These are phyloP conservation scores for Cremastinae sp. DNA, from an alignment of 2,888 invertebrate species.

Conservation along the genomic window DNA sequence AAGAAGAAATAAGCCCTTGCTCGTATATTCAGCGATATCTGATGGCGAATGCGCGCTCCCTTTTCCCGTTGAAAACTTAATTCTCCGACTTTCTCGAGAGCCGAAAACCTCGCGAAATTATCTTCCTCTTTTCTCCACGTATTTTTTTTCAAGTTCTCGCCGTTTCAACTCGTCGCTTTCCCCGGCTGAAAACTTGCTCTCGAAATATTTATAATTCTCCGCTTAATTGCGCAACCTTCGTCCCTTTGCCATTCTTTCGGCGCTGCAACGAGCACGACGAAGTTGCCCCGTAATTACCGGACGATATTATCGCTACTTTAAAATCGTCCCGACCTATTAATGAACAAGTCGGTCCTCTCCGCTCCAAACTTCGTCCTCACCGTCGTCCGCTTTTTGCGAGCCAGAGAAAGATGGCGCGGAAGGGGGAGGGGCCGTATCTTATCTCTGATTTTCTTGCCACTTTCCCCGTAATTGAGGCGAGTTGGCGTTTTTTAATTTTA, in stretches of 20 bases:
- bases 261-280: conserved; percentile 65
- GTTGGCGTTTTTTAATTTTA: too few species aligned
- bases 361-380: conserved; percentile 59
- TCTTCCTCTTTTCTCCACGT: conserved; percentile 29
- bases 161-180: conserved; percentile 43
- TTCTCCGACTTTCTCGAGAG: conserved; percentile 59
- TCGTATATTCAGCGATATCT: conserved; percentile 75
- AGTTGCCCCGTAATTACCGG: conserved; percentile 74
- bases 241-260: neutral
- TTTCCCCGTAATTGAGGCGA: too few species aligned
- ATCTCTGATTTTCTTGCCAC: too few species aligned
- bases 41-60: conserved; percentile 67
- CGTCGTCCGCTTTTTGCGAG: neutral
- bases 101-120: conserved; percentile 67
- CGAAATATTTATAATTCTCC: conserved; percentile 74
- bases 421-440: too few species aligned
- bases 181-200: conserved; percentile 22
- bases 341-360: conserved; percentile 63
- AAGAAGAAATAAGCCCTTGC: conserved; percentile 74
- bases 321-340: conserved; percentile 64
- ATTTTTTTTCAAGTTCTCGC: conserved; percentile 38
- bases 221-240: conserved; percentile 72
- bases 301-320: conserved; percentile 66
- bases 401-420: too few species aligned
- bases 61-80: conserved; percentile 73